Conservation (phyloP, 1,140 invertebrate species). For the Branchinecta lindahli region DNA sequence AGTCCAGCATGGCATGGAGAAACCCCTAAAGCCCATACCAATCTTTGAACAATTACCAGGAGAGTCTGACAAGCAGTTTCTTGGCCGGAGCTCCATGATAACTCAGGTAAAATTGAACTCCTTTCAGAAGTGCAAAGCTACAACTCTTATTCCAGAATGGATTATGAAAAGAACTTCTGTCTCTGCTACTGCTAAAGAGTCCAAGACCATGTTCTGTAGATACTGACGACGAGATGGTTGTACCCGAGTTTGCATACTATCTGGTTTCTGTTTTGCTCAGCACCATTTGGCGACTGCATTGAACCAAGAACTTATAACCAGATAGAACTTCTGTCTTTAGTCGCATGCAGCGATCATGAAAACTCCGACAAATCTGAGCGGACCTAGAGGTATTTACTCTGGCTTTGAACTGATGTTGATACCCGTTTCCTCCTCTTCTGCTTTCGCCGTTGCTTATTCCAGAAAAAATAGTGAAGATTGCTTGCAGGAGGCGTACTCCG, state of each 20-base stretch:
- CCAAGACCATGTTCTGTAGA: neutral
- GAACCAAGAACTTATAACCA: too few relatives aligned
- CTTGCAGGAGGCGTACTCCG: too few relatives aligned
- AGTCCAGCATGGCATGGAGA: slow-evolving; percentile 26
- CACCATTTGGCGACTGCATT: neutral
- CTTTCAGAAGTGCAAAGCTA: neutral
- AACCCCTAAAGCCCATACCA: slow-evolving; percentile 34
- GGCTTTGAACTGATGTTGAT: too few relatives aligned
- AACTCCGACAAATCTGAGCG: too few relatives aligned
- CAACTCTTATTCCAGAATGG: too few relatives aligned
- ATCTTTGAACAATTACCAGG: slow-evolving; percentile 34
- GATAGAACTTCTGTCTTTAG: too few relatives aligned
- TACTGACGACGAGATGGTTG: neutral
- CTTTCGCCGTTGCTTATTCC: too few relatives aligned
- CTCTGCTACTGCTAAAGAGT: neutral
- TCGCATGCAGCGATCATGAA: too few relatives aligned
- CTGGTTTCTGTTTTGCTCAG: neutral
- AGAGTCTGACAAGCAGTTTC: slow-evolving; percentile 34
- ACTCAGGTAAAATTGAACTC: slow-evolving; percentile 28
- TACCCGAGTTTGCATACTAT: neutral
- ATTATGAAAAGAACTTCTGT: too few relatives aligned
- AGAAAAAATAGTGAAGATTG: too few relatives aligned
- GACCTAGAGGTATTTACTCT: too few relatives aligned
- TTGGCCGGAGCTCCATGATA: slow-evolving; percentile 35
- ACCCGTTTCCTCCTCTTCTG: too few relatives aligned